Conservation (phyloP, 2,888 invertebrate genomes). For the Baccha elongata region DNA sequence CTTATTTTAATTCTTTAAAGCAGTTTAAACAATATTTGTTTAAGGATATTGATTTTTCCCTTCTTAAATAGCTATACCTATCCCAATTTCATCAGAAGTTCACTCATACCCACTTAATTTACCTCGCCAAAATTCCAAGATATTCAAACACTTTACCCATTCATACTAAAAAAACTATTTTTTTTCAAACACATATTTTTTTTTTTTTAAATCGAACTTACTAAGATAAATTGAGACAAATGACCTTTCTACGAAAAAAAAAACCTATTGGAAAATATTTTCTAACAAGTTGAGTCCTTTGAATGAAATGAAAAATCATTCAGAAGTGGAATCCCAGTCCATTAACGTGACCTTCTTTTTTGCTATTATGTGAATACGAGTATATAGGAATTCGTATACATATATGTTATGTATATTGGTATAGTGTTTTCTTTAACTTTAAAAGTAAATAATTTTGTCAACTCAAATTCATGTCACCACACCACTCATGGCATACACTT, state of each 20-base stretch:
- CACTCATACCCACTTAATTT: too few species aligned
- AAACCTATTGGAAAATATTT: constrained; percentile 21
- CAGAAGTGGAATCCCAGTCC: constrained; percentile 7
- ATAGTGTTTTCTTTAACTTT: neutral
- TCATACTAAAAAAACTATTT: neutral
- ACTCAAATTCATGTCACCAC: neutral
- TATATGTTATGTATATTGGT: neutral
- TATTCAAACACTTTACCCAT: neutral
- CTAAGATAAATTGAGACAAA: constrained; percentile 35
- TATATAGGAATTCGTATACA: too few species aligned
- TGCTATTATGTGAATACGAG: too few species aligned
- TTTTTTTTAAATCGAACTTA: constrained; percentile 5
- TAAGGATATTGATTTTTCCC: too few species aligned
- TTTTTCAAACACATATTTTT: too few species aligned
- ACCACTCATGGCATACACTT: neutral
- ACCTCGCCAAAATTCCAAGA: too few species aligned
- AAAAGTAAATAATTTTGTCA: constrained; percentile 11
- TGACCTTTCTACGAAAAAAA: constrained; percentile 20
- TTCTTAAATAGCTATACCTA: too few species aligned
- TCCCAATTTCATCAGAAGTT: too few species aligned
- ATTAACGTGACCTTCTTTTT: constrained; percentile 4
- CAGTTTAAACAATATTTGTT: too few species aligned
- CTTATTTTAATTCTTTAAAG: too few species aligned
- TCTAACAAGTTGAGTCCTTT: constrained; percentile 14
- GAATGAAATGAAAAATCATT: constrained; percentile 20